phyloP scores from a whole-genome alignment of 1,140 invertebrate genomes.

The Globodera ellingtonae region DNA sequence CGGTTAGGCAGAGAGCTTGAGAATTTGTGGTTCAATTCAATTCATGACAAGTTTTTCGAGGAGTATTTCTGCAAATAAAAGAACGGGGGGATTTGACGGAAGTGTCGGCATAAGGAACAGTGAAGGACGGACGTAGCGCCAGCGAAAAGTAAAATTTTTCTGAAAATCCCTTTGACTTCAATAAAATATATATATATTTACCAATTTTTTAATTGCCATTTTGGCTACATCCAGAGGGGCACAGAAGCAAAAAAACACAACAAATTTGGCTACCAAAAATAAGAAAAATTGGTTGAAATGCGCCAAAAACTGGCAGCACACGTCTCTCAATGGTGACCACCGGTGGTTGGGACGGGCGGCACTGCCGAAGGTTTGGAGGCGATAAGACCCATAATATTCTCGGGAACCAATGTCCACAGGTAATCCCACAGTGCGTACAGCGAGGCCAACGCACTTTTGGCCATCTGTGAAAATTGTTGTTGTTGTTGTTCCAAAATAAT shows the following conservation, averaged over 20 bases:
- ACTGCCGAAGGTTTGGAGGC: constrained; percentile 49
- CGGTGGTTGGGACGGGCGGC: constrained; percentile 18
- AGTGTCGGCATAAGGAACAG: too few relatives aligned
- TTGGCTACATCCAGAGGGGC: neutral
- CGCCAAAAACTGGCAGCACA: neutral
- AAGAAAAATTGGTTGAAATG: neutral
- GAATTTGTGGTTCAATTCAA: neutral
- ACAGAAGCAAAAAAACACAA: too few relatives aligned
- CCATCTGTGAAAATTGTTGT: constrained; percentile 22
- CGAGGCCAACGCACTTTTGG: constrained; percentile 23
- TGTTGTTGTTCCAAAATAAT: neutral
- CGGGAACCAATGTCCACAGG: constrained; percentile 43
- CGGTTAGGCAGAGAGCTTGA: neutral
- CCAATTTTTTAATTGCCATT: neutral
- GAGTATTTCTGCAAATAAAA: neutral
- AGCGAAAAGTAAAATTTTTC: neutral
- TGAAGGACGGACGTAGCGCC: too few relatives aligned
- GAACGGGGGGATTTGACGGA: neutral
- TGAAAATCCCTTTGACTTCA: too few relatives aligned
- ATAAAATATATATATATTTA: too few relatives aligned
- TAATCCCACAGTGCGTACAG: constrained; percentile 34
- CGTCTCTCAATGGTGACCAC: constrained; percentile 16
- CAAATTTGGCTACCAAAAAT: neutral
- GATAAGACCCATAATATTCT: constrained; percentile 47
- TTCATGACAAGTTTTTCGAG: neutral